Base-by-base conservation (phyloP, 1,140 invertebrate species). In the Brachionus manjavacas region DNA sequence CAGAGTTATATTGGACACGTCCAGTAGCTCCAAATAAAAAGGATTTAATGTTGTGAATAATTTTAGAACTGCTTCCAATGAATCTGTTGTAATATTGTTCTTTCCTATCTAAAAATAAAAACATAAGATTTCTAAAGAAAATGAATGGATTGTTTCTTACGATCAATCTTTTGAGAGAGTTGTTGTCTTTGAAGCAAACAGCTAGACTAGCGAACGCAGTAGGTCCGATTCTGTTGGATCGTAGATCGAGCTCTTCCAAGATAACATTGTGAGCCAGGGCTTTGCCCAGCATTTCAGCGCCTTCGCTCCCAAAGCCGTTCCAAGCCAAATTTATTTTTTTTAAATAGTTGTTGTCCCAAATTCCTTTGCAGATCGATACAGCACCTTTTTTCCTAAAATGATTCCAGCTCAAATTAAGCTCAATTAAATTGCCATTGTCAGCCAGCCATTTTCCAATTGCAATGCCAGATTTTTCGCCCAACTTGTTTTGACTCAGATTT, bases 321-420 rank as follows among this genome's bases (percentile, higher is more conserved):
- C 86, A 85, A 14, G 84, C 81, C 14, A 87, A n/a, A 41, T 68
- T 81, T 23, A 81, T 64, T 60, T 64, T 28, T 28, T 28, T 20
- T 20, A 81, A 68, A 39, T 81, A 39, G 20, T 81, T 81, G 28
- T 81, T 81, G 43, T 81, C 79, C 79, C 64, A 87, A 7, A 90
- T 85, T n/a, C 89, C 89, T 83, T 87, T 87, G 11, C 87, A 88
- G 49, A 90, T 86, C 7, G 86, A 85, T 7, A 88, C 84, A 20
- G 88, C 89, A 9, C 89, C 89, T 55, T 84, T 85, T 39, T 87
- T 86, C 60, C 88, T 86, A 39, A 90, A 85, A 49, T 87, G 86
- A 84, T 90, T 90, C 89, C 89, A 89, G 83, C 88, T 89, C 12
- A 90, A 85, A 85, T 90, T 88, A 7, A 90, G 74, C 39, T 86